Conservation (phyloP, 2,113 vertebrate species). For the Aldabrachelys gigantea region DNA sequence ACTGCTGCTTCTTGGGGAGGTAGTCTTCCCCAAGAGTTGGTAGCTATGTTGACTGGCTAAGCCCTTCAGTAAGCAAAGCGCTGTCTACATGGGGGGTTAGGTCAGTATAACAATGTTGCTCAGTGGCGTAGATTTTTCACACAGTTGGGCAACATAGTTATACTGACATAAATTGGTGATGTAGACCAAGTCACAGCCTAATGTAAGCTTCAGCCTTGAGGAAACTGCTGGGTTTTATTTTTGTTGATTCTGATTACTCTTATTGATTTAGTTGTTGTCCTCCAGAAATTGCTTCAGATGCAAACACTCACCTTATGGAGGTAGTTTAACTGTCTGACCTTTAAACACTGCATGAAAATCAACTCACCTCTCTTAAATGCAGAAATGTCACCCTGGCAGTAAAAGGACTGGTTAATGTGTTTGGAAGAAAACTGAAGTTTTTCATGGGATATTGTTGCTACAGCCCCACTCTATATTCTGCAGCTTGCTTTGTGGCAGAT, state of each 20-base stretch:
- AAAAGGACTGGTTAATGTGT: constrained; percentile 67
- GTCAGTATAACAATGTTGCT: background rate
- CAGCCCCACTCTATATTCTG: constrained; percentile 74
- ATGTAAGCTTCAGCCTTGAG: constrained; percentile 30
- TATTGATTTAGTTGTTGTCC: constrained; percentile 67
- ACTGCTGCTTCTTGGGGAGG: background rate
- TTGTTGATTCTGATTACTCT: constrained; percentile 55
- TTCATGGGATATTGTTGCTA: constrained; percentile 26
- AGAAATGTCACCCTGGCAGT: constrained; percentile 65
- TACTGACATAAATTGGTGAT: background rate
- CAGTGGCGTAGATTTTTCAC: background rate
- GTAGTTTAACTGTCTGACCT: constrained; percentile 75
- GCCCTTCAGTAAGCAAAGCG: background rate
- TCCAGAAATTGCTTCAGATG: constrained; percentile 69
- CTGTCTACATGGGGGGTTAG: background rate
- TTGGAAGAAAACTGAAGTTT: constrained; percentile 48
- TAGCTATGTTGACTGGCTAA: background rate
- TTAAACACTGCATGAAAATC: constrained; percentile 68
- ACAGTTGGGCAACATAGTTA: background rate
- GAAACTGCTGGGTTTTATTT: constrained; percentile 50
- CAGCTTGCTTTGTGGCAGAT: constrained; percentile 76
- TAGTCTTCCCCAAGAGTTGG: background rate
- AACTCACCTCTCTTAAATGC: constrained; percentile 63
- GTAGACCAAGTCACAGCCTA: background rate
- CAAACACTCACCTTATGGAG: constrained; percentile 36